These are phyloP conservation scores for Aquatica leii DNA, from an alignment of 2,888 invertebrate species.

Conservation along the genomic window DNA sequence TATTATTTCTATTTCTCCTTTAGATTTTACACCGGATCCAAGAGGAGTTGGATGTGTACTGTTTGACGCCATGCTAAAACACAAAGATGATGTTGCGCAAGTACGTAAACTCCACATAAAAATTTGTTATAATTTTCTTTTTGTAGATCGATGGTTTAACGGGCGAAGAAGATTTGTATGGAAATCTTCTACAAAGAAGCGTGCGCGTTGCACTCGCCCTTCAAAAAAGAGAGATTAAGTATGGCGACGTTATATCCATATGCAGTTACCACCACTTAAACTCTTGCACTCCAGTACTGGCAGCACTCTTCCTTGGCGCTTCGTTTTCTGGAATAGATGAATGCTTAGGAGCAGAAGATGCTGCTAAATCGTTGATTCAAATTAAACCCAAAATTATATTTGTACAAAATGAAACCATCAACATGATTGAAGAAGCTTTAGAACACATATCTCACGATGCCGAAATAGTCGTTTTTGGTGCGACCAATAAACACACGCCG, in stretches of 20 bases:
- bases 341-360: not conserved
- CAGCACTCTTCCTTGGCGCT: not conserved
- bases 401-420: not conserved
- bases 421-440: not conserved
- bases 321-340: not conserved
- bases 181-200: not conserved
- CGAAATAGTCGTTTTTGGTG: slow-evolving; percentile 40
- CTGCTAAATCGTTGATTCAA: not conserved
- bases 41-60: not conserved
- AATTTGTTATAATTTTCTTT: not conserved
- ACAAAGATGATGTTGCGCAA: not conserved
- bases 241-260: not conserved
- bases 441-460: not conserved
- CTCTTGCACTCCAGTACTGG: not conserved
- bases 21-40: not conserved
- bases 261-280: not conserved
- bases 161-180: not conserved
- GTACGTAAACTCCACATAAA: not conserved
- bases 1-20: too few relatives aligned
- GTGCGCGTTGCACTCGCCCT: not conserved
- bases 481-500: slow-evolving; percentile 36
- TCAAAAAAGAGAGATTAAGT: not conserved
- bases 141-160: not conserved
- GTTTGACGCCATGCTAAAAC: not conserved
- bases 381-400: not conserved